Base-by-base conservation (phyloP, 2,113 vertebrate species). In the Macrotis lagotis region DNA sequence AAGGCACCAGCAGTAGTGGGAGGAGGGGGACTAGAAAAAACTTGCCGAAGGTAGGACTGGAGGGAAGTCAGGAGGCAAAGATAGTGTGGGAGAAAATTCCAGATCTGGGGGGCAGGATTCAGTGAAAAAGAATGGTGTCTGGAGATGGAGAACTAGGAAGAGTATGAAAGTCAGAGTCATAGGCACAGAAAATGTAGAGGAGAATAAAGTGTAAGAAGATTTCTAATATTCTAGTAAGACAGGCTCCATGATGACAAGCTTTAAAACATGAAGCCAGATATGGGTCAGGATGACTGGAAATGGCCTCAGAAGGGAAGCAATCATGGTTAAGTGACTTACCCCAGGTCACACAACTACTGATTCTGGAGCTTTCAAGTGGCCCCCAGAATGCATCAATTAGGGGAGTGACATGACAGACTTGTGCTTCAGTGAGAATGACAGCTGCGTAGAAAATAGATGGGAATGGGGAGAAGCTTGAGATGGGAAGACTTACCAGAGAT, bases 71-170 rank as follows among this genome's bases (percentile, higher is more conserved):
- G 66, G 37, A 83, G 66, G 19, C n/a, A 44, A n/a, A 74, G 4
- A 3, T 44, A n/a, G 26, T 16, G 19, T 44, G 37, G 10, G n/a
- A 44, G 1, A 83, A 11, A 28, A 22, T 83, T 83, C 6, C 66
- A 44, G 5, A 6, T 0, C 14, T 66, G 59, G 19, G 19, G 37
- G 7, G 31, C 12, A 44, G 16, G 19, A 44, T 0, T 2, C 6
- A 24, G 19, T 44, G n/a, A 83, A 83, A 83, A 83, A 37, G 28
- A 66, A 66, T 44, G 12, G 3, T 44, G 7, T 83, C 16, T 83
- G n/a, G 16, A 37, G 53, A 55, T 28, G 10, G 53, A 55, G 52
- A 6, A 2, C 28, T 37, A 66, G 55, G 11, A 83, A 83, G 1
- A 83, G 19, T n/a, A n/a, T 6, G 6, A 83, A 24, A 83, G 37